Evolutionary conservation across 2,888 invertebrate genomes (phyloP).

Genomic region (Pristionchus exspectatus): DNA sequence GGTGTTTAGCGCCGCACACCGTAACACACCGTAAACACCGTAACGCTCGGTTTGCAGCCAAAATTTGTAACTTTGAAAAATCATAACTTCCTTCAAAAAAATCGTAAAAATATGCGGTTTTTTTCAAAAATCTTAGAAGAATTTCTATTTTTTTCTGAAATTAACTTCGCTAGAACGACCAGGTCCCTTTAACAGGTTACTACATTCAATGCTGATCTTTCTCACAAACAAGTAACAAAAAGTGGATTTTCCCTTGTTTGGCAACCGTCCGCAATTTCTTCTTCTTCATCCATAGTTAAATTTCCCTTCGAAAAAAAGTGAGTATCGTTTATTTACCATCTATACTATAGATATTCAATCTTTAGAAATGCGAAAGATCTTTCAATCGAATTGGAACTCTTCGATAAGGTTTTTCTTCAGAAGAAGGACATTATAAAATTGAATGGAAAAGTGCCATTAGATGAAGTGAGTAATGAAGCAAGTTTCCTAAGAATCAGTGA

Average conservation of each 20-base stretch:
- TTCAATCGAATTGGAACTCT: conserved; percentile 72
- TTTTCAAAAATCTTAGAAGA: too few relatives aligned
- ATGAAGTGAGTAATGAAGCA: conserved; percentile 56
- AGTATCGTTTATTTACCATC: not conserved
- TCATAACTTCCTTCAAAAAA: too few relatives aligned
- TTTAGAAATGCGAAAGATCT: conserved; percentile 66
- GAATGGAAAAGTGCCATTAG: conserved; percentile 65
- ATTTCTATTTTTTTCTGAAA: conserved; percentile 38
- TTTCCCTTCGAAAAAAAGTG: conserved; percentile 76
- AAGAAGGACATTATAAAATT: conserved; percentile 77
- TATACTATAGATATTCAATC: not conserved
- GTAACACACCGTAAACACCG: too few relatives aligned
- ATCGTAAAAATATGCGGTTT: too few relatives aligned
- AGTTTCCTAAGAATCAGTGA: too few relatives aligned
- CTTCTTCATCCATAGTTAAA: conserved; percentile 77
- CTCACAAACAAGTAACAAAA: conserved; percentile 77
- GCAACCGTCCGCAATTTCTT: conserved; percentile 76
- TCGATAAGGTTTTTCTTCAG: conserved; percentile 80
- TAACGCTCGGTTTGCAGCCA: too few relatives aligned
- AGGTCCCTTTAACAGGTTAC: conserved; percentile 65
- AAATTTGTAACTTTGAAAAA: too few relatives aligned
- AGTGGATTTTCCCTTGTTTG: conserved; percentile 78
- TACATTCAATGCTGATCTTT: conserved; percentile 77
- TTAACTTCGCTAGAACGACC: too few relatives aligned
- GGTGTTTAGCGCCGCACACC: too few relatives aligned